Evolutionary conservation across 1,140 invertebrate species (phyloP), one percentile per base, ranked within the genome.

Genomic region (Maconellicoccus hirsutus): DNA sequence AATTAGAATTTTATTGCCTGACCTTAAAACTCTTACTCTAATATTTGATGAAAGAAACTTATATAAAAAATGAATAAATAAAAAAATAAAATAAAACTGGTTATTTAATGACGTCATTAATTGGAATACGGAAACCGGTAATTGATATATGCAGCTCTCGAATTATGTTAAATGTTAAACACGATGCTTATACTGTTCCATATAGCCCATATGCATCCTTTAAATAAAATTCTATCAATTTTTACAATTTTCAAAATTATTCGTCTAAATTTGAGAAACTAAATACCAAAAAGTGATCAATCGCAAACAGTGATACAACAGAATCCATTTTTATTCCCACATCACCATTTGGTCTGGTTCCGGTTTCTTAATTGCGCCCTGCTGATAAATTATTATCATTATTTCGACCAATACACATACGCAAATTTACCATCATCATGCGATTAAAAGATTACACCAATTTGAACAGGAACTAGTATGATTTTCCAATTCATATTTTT

Each of bases 51-150:
- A 52, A 52, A 52, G 42, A 52, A 52, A 14, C 42, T 52, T 52
- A 52, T 52, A 52, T 52, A 52, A 52, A 52, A 52, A 52, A 52
- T 52, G 42, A 52, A 52, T 52, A 52, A 52, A 52, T 52, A 52
- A 52, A 52, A 38, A 52, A 52, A 52, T 52, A 52, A 52, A 52
- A 52, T 16, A 52, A 38, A 52, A 52, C 42, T 52, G 42, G 42
- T 52, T 52, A 52, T 52, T 52, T 52, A 52, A 52, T 52, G 42
- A 52, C 42, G 42, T 52, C 42, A 52, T 52, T 52, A 52, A 52
- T 52, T 52, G 42, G 42, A 52, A 52, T 52, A 52, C 42, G 42
- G 42, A 52, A 52, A 52, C 42, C 42, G 42, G 42, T 52, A 52
- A 52, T 52, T 52, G 42, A 52, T 52, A n/a, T n/a, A 52, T 52